phyloP scores from a whole-genome alignment of 1,140 invertebrate genomes.

The Dinothrombium tinctorium region DNA sequence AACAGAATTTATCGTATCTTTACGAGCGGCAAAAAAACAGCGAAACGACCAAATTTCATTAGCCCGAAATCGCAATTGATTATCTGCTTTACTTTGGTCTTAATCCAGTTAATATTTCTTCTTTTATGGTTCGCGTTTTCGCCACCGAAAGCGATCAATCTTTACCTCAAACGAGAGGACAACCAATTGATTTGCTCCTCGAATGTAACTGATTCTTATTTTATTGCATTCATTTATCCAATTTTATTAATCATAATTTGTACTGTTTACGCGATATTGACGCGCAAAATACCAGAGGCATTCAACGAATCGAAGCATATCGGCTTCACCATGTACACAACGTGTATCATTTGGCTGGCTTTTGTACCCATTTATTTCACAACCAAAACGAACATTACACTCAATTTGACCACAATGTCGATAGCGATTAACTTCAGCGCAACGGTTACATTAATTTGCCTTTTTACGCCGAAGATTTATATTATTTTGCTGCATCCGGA shows the following conservation, averaged over 20 bases:
- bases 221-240: slow-evolving; percentile 69
- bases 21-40: slow-evolving; percentile 59
- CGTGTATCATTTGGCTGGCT: slow-evolving; percentile 70
- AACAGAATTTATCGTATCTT: slow-evolving; percentile 77
- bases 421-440: slow-evolving; percentile 72
- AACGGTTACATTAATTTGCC: slow-evolving; percentile 61
- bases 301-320: slow-evolving; percentile 85
- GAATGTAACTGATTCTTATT: slow-evolving; percentile 35
- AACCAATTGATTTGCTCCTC: slow-evolving; percentile 69
- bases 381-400: slow-evolving; percentile 50
- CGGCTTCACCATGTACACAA: slow-evolving; percentile 90
- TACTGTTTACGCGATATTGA: slow-evolving; percentile 66
- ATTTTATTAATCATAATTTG: slow-evolving; percentile 62
- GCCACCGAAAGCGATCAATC: slow-evolving; percentile 56
- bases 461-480: slow-evolving; percentile 76
- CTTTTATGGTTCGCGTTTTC: slow-evolving; percentile 62
- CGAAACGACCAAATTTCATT: slow-evolving; percentile 66
- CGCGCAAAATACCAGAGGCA: slow-evolving; percentile 75
- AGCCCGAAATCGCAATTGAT: slow-evolving; percentile 75
- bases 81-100: slow-evolving; percentile 58
- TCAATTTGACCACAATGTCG: slow-evolving; percentile 70
- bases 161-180: slow-evolving; percentile 63
- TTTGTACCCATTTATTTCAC: slow-evolving; percentile 71
- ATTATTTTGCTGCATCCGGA: slow-evolving; percentile 79
- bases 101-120: slow-evolving; percentile 57